Base-by-base conservation (phyloP, 2,797 vertebrate genomes). In the Anguilla anguilla region DNA sequence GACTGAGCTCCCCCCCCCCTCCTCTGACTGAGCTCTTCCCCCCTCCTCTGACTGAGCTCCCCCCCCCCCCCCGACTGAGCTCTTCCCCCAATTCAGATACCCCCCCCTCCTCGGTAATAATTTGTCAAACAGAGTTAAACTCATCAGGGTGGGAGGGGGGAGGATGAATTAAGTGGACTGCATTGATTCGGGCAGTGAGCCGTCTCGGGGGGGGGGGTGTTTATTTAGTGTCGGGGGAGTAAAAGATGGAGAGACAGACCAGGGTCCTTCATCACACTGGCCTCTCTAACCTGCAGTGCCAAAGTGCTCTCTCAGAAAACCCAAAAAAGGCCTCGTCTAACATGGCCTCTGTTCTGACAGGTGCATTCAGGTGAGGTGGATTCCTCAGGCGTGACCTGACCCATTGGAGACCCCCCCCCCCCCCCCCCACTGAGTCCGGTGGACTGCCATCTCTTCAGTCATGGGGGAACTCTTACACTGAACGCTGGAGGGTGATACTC, bases 321-420 rank as follows among this genome's bases (percentile, higher is more conserved):
- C 53, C 59, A 84, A 86, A 90, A 91, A 91, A 87, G 43, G 1
- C 11, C 39, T 31, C 25, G 92, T 69, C 95, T 93, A 94, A 94
- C 92, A 93, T 93, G 94, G 94, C 94, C 94, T 96, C 95, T 94
- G 88, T 94, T 86, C 88, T 95, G 95, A 96, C 94, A 94, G 94
- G 94, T 95, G 94, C 94, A 95, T 93, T 87, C 81, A 87, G 86
- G 81, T 69, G 81, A 61, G 61, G 43, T 15, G 46, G n/a, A 22
- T 61, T 61, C 59, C 59, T 69, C 25, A 69, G 67, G 25, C 28
- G 67, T 7, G 28, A 31, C 67, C 25, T 69, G 22, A 28, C 4
- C 28, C 35, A 35, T 35, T 1, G 35, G 35, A 35, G 35, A 35
- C 35, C 35, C 35, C 35, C 35, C 35, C 35, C 35, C 35, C 35